Base-by-base conservation (phyloP, 2,888 invertebrate species). In the Clanis bilineata region DNA sequence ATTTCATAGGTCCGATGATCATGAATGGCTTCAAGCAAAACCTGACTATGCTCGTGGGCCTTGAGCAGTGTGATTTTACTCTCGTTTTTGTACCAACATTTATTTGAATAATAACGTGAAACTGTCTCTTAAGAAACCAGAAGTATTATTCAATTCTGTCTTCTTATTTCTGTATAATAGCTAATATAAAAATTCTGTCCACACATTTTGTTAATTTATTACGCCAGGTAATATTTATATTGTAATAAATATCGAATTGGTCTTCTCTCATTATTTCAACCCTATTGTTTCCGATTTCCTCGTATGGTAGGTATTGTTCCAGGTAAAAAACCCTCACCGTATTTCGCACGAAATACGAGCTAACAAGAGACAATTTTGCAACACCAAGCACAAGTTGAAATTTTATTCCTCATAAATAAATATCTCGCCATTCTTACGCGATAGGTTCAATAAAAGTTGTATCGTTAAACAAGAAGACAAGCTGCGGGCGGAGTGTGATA, bases 361-460 rank as follows among this genome's bases (percentile, higher is more conserved):
- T 36, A 36, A 36, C 36, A 18, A 41, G 18, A 41, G 5, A 41
- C 10, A 3, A 18, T 32, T 32, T 32, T 7, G 15, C 9, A 51
- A 36, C 10, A 36, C 1, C 1, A 10, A 36, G 36, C 18, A 21
- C 28, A 15, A 18, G 10, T 18, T 32, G 18, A 18, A 51, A 51
- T 32, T 51, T 32, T 51, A 51, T 51, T 15, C 32, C 32, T 18
- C 51, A 32, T 51, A 51, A 51, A 51, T 51, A 51, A 51, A 32
- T 18, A 51, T 32, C 0, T 51, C 51, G 15, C 18, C 41, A 18
- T 18, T 51, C 18, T 4, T 51, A 51, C 32, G 18, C 18, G 51
- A 51, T 51, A 51, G 51, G 28, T 51, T 51, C 51, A 28, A 51
- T 51, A 51, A 51, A 51, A 51, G 15, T 51, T 18, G 28, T 28